Percentiles rank a stretch among this genome's conserved stretches.
Evolutionary conservation across 2,113 vertebrate genomes (phyloP).

Genomic region (rat (Rattus norvegicus)): GRCr8 NC_086022.1:117369501-117370000

Average conservation of each 20-base stretch:
- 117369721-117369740: conserved; percentile 86
- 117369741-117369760: conserved; percentile 51
- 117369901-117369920: conserved; percentile 97
- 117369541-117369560: not conserved
- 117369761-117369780: conserved; percentile 83
- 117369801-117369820: conserved; percentile 87
- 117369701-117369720: conserved; percentile 85
- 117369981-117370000: not conserved
- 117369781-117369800: conserved; percentile 88
- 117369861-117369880: conserved; percentile 99
- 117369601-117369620: not conserved
- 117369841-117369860: conserved; percentile 98
- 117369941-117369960: conserved; percentile 18
- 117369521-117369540: conserved; percentile 6
- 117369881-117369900: conserved; percentile 97
- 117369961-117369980: not conserved
- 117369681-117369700: conserved; percentile 43
- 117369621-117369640: conserved; percentile 16
- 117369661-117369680: conserved; percentile 77
- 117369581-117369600: not conserved
- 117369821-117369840: conserved; percentile 91
- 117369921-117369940: conserved; percentile 93
- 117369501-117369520: conserved; percentile 69
- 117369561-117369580: not conserved
- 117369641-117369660: not conserved